phyloP scores from a whole-genome alignment of 2,888 invertebrate genomes.

The Yponomeuta sedellus region DNA sequence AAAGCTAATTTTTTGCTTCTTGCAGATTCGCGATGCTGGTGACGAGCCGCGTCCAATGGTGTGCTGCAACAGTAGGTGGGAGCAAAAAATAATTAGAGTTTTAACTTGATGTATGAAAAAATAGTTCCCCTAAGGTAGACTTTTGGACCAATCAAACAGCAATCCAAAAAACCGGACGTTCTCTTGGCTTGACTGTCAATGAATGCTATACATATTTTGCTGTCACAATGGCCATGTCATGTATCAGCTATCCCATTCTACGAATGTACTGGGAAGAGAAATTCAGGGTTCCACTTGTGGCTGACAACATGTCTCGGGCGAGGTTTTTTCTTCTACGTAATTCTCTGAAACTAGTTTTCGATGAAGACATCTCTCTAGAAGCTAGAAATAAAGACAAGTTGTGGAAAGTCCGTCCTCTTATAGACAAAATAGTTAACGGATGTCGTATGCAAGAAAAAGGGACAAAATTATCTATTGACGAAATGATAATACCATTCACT shows the following conservation, averaged over 20 bases:
- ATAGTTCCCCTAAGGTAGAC: too few relatives aligned
- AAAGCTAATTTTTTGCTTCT: too few relatives aligned
- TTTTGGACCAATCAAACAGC: conserved; percentile 18
- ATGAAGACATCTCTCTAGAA: conserved; percentile 18
- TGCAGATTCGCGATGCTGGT: too few relatives aligned
- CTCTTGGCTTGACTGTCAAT: conserved; percentile 16
- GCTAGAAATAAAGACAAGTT: conserved; percentile 13
- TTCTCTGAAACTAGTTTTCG: conserved; percentile 23
- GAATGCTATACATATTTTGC: conserved; percentile 17
- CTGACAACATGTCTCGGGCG: conserved; percentile 16
- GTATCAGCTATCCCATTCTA: conserved; percentile 13
- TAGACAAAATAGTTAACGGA: too few relatives aligned
- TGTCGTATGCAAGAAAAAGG: too few relatives aligned
- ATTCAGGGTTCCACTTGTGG: neutral
- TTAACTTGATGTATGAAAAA: too few relatives aligned
- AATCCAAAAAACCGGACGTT: conserved; percentile 12
- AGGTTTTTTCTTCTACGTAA: conserved; percentile 13
- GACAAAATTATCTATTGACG: too few relatives aligned
- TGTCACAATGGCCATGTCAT: conserved; percentile 16
- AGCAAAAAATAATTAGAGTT: too few relatives aligned
- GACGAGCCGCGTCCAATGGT: too few relatives aligned
- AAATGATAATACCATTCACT: too few relatives aligned
- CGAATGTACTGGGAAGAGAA: conserved; percentile 18
- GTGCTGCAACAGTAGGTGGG: too few relatives aligned
- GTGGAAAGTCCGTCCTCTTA: too few relatives aligned